Evolutionary conservation across 2,888 invertebrate species (phyloP).

Genomic region (Eupeodes latifasciatus): DNA sequence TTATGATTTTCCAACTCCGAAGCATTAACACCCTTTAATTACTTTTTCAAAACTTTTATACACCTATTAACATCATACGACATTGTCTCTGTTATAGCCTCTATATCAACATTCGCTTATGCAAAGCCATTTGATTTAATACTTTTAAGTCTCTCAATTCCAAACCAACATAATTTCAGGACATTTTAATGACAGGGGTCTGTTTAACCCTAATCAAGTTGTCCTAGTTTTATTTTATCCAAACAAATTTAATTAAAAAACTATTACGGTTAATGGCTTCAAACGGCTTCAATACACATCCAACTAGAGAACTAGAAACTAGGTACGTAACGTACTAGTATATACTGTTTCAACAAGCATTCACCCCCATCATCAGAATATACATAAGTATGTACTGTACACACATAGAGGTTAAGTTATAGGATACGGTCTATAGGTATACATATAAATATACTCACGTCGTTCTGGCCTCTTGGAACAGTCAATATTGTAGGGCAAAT

Average conservation of each 20-base stretch:
- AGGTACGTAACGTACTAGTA: neutral
- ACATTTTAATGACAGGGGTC: constrained; percentile 34
- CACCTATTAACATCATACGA: neutral
- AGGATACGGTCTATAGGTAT: neutral
- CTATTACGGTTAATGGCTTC: constrained; percentile 52
- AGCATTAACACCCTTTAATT: constrained; percentile 30
- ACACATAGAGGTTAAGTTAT: too few species aligned
- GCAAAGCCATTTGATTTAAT: constrained; percentile 28
- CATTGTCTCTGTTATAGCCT: neutral
- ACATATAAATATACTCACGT: constrained; percentile 87
- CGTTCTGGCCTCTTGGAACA: constrained; percentile 90
- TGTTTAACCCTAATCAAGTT: constrained; percentile 37
- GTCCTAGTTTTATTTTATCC: constrained; percentile 17
- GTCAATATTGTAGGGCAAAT: constrained; percentile 93
- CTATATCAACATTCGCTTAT: constrained; percentile 8
- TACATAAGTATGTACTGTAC: neutral
- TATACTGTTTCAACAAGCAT: neutral
- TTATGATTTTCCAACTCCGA: constrained; percentile 7
- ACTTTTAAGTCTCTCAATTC: constrained; percentile 27
- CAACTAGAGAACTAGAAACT: too few species aligned
- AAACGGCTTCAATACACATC: neutral
- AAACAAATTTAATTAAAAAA: constrained; percentile 50
- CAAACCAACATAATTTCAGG: constrained; percentile 17
- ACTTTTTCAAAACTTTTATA: neutral
- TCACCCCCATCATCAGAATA: neutral